Conservation (phyloP, 2,888 invertebrate genomes). For the Latheticus oryzae region DNA sequence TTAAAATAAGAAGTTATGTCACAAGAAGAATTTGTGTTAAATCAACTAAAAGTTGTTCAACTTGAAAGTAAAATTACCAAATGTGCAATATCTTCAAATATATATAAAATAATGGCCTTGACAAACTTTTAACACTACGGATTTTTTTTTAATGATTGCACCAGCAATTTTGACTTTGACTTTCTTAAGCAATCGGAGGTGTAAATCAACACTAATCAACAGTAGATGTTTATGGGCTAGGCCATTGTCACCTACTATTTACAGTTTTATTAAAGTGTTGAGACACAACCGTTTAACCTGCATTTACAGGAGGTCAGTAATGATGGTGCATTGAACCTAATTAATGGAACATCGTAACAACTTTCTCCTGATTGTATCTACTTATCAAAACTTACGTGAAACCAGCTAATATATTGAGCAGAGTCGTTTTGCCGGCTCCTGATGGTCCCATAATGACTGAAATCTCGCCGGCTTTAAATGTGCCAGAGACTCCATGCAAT, state of each 20-base stretch:
- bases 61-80: too few relatives aligned
- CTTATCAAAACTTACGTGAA: constrained; percentile 70
- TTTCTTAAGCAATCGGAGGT: too few relatives aligned
- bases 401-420: constrained; percentile 91
- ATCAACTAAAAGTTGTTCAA: constrained; percentile 18
- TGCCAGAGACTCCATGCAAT: constrained; percentile 85
- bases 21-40: constrained; percentile 4
- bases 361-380: constrained; percentile 14
- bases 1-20: constrained; percentile 3
- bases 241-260: too few relatives aligned
- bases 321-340: constrained; percentile 23
- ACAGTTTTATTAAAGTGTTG: too few relatives aligned
- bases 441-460: constrained; percentile 98
- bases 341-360: constrained; percentile 5
- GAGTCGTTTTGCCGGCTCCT: constrained; percentile 92
- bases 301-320: neutral
- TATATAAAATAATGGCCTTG: too few relatives aligned
- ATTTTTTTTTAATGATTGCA: too few relatives aligned
- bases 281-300: too few relatives aligned
- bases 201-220: too few relatives aligned
- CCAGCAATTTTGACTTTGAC: too few relatives aligned
- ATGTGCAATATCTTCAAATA: too few relatives aligned
- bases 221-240: too few relatives aligned
- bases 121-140: too few relatives aligned
- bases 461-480: constrained; percentile 84